Percentiles rank a stretch among this genome's conserved stretches.
Evolutionary conservation across 2,797 vertebrate genomes (phyloP).

Genomic region (Serranus cabrilla): DNA sequence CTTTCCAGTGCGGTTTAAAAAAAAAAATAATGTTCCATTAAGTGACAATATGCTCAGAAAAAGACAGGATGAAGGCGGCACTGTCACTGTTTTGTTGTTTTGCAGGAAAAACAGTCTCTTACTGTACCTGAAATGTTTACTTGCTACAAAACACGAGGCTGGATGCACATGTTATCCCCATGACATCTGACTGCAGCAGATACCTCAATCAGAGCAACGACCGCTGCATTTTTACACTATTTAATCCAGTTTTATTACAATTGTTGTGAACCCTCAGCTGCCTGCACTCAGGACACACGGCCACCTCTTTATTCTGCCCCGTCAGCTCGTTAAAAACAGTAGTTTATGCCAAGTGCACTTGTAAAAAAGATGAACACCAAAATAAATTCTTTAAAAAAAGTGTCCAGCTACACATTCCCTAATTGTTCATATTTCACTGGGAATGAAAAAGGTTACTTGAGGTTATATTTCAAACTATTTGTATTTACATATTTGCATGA

Average conservation of each 20-base stretch:
- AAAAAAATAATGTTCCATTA: conserved; percentile 18
- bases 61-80: background rate
- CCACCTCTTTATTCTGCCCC: conserved; percentile 21
- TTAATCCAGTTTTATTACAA: conserved; percentile 3
- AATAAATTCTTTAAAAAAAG: conserved; percentile 17
- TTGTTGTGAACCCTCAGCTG: conserved; percentile 22
- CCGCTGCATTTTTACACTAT: background rate
- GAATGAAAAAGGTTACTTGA: conserved; percentile 5
- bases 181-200: conserved; percentile 13
- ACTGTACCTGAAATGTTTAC: conserved; percentile 13
- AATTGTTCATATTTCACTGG: background rate
- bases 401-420: background rate
- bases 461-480: background rate
- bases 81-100: conserved; percentile 22
- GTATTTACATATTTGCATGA: background rate
- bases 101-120: conserved; percentile 5
- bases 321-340: conserved; percentile 53
- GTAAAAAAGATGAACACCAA: conserved; percentile 29
- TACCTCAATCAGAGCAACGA: background rate
- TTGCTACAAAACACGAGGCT: conserved; percentile 5
- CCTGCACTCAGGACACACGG: conserved; percentile 2
- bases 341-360: conserved; percentile 23
- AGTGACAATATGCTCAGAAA: conserved; percentile 25
- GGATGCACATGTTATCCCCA: background rate
- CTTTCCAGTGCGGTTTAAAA: conserved; percentile 19